Percentiles rank a stretch among this genome's conserved stretches.
Evolutionary conservation across 2,888 invertebrate species (phyloP).

Genomic region (Lithophane ornitopus): DNA sequence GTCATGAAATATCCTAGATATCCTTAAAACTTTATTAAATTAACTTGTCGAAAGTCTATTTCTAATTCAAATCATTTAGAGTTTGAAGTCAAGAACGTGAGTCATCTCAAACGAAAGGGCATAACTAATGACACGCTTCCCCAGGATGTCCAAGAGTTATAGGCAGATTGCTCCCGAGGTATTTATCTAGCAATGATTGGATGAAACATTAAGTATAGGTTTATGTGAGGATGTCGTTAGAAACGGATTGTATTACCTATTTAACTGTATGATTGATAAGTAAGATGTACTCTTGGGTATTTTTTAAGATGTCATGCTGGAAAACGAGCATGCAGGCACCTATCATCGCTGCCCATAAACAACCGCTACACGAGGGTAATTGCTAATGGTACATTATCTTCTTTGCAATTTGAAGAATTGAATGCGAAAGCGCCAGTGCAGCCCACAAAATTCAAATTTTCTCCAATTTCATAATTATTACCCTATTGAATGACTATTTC

Average conservation of each 20-base stretch:
- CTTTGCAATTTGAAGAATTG: neutral
- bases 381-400: neutral
- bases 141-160: constrained; percentile 35
- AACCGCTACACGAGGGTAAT: neutral
- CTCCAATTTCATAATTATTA: neutral
- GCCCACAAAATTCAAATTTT: neutral
- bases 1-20: no score
- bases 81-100: neutral
- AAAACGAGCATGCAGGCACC: neutral
- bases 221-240: constrained; percentile 20
- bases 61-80: neutral
- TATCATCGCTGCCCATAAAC: neutral
- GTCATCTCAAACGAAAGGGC: constrained; percentile 31
- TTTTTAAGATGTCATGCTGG: constrained; percentile 12
- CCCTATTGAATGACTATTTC: neutral
- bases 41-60: neutral
- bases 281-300: neutral
- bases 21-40: neutral
- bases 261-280: constrained; percentile 17
- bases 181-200: constrained; percentile 14
- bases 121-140: constrained; percentile 7
- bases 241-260: constrained; percentile 4
- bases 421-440: neutral
- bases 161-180: neutral
- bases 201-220: constrained; percentile 25